Conservation (phyloP, 2,797 vertebrate genomes). For the Mycteria americana region DNA sequence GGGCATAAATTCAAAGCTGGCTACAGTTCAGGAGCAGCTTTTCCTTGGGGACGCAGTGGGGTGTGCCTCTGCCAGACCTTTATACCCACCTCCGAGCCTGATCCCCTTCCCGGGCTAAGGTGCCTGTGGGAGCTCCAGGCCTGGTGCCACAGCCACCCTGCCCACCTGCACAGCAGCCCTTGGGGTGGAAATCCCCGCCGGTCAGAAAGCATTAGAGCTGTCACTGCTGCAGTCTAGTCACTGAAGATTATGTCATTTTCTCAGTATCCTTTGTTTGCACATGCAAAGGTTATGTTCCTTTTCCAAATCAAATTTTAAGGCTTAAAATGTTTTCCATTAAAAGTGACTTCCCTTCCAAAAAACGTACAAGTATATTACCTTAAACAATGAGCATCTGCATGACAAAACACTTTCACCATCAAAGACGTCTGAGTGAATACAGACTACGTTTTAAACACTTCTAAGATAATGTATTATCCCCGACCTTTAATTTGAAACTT, state of each 20-base stretch:
- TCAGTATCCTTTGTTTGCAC: background rate
- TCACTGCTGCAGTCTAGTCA: background rate
- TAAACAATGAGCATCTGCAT: background rate
- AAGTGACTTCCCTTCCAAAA: background rate
- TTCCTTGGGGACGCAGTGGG: background rate
- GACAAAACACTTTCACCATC: background rate
- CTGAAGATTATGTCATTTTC: background rate
- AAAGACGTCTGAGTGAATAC: background rate
- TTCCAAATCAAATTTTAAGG: background rate
- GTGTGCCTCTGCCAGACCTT: background rate
- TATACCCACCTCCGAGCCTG: background rate
- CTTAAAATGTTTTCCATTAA: background rate
- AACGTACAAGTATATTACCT: background rate
- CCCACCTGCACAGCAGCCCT: background rate
- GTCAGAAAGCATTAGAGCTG: background rate
- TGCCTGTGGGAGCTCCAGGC: background rate
- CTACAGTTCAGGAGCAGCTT: background rate
- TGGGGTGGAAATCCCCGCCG: rapidly evolving
- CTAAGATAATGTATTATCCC: background rate
- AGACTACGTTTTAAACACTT: background rate
- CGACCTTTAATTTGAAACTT: background rate
- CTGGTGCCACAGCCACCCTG: background rate
- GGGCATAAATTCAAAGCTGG: background rate
- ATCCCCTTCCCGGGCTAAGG: background rate
- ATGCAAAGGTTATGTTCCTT: background rate